Evolutionary conservation across 2,113 vertebrate genomes (phyloP).

Genomic region (Bothrops jararaca): DNA sequence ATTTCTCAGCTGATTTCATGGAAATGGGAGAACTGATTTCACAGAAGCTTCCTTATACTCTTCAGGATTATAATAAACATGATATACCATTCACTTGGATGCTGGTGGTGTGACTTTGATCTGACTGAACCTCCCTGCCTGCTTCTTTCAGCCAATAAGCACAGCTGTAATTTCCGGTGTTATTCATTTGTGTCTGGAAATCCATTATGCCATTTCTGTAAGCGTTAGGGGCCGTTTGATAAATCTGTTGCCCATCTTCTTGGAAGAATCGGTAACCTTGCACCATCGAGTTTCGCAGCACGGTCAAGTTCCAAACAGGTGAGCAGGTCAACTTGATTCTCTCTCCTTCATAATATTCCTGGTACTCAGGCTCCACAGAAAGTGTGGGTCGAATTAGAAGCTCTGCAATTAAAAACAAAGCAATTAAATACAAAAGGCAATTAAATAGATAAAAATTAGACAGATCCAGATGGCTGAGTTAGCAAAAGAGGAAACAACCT

Average conservation of each 20-base stretch:
- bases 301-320: background rate
- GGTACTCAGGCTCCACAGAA: background rate
- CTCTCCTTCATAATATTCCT: slow-evolving; percentile 7
- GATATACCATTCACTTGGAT: background rate
- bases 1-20: background rate
- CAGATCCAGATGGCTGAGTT: background rate
- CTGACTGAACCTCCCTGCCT: background rate
- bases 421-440: too few relatives aligned
- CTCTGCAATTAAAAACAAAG: background rate
- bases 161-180: background rate
- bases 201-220: background rate
- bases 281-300: background rate
- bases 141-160: background rate
- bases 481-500: too few relatives aligned
- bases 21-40: background rate
- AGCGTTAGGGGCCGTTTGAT: rapidly evolving
- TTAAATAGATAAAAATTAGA: background rate
- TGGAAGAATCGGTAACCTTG: background rate
- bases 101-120: background rate
- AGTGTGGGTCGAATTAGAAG: background rate
- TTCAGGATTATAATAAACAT: too few relatives aligned
- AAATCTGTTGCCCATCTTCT: background rate
- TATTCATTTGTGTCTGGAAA: background rate
- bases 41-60: background rate
- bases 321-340: background rate